phyloP scores from a whole-genome alignment of 2,888 invertebrate genomes.

The Dynastes tityus region DNA sequence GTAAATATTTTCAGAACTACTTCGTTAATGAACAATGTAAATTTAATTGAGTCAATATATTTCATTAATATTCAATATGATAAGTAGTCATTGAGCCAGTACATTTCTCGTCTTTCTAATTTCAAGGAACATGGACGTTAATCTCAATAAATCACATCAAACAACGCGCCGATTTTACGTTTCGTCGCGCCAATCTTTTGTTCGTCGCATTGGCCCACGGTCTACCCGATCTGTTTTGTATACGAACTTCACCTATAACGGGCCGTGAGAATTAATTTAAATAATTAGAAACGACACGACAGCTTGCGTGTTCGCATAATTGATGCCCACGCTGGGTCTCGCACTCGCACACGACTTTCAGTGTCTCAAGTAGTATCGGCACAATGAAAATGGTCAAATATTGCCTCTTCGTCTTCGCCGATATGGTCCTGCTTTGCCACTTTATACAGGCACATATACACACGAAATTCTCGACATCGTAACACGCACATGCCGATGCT shows the following conservation, averaged over 20 bases:
- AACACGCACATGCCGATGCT: constrained; percentile 2
- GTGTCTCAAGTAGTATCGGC: background rate
- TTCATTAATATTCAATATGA: no score
- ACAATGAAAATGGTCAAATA: constrained; percentile 5
- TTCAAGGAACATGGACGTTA: background rate
- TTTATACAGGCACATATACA: background rate
- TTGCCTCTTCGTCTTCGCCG: background rate
- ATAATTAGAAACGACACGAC: constrained; percentile 40
- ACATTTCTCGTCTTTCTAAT: constrained; percentile 1
- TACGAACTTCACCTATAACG: constrained; percentile 33
- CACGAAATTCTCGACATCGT: constrained; percentile 17
- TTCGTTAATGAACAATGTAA: no score
- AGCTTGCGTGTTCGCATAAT: constrained; percentile 33
- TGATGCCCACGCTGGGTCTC: constrained; percentile 13
- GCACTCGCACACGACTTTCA: constrained; percentile 3
- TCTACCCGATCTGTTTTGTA: background rate
- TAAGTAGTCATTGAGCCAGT: no score
- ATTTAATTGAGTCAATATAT: no score
- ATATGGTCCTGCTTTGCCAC: background rate
- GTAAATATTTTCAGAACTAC: no score
- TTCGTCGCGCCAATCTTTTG: background rate
- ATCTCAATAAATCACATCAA: no score
- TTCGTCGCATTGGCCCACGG: background rate
- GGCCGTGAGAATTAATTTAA: constrained; percentile 40
- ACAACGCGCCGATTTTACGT: background rate